Evolutionary conservation across 2,797 vertebrate genomes (phyloP).

Genomic region (Characodon lateralis): DNA sequence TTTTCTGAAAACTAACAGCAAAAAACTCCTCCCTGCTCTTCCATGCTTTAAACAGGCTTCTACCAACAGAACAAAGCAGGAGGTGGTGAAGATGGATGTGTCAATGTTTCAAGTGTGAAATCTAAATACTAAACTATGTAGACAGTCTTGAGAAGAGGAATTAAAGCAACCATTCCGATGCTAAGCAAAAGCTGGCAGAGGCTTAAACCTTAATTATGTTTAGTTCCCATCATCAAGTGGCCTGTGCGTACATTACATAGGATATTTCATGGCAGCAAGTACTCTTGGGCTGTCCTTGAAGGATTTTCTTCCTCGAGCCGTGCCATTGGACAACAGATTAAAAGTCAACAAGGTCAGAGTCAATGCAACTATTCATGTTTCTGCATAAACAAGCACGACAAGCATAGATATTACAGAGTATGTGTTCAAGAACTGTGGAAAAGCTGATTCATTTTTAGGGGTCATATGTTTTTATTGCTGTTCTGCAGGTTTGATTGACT

Average conservation of each 20-base stretch:
- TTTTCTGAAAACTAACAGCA: slow-evolving; percentile 29
- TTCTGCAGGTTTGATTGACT: slow-evolving; percentile 8
- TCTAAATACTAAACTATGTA: slow-evolving; percentile 53
- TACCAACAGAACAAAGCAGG: slow-evolving; percentile 1
- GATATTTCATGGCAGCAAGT: slow-evolving; percentile 33
- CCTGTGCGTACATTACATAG: slow-evolving; percentile 37
- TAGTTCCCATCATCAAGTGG: slow-evolving; percentile 26
- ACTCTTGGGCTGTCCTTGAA: slow-evolving; percentile 46
- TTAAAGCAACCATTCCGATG: slow-evolving; percentile 48
- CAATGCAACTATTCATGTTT: slow-evolving; percentile 29
- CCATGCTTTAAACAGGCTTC: slow-evolving; percentile 19
- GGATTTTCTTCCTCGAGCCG: slow-evolving; percentile 36
- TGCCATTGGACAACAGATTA: slow-evolving; percentile 39
- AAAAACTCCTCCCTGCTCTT: slow-evolving; percentile 34
- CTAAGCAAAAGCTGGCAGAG: slow-evolving; percentile 54
- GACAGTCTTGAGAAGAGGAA: slow-evolving; percentile 48
- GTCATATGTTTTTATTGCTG: slow-evolving; percentile 2
- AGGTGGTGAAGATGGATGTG: not conserved
- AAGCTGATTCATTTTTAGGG: slow-evolving; percentile 14
- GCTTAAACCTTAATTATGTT: slow-evolving; percentile 58
- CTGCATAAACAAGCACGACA: slow-evolving; percentile 17
- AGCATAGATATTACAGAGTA: slow-evolving; percentile 4
- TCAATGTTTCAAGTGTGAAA: slow-evolving; percentile 7
- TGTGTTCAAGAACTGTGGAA: slow-evolving; percentile 1
- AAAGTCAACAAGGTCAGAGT: slow-evolving; percentile 63